phyloP scores from a whole-genome alignment of 2,888 invertebrate species.

The Drosophila bunnanda region DNA sequence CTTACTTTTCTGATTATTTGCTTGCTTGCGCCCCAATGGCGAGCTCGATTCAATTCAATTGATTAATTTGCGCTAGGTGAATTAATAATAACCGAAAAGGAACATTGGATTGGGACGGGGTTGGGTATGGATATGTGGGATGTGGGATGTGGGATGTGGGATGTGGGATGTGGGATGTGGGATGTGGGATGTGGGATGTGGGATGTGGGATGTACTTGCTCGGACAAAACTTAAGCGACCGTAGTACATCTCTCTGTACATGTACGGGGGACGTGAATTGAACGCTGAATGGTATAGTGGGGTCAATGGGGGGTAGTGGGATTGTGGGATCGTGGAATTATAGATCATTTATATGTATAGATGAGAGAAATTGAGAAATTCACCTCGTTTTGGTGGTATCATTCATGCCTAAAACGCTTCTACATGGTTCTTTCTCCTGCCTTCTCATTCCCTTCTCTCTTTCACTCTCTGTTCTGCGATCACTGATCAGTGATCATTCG shows the following conservation, averaged over 20 bases:
- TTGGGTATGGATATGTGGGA: not conserved
- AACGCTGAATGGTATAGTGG: constrained; percentile 7
- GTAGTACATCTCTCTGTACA: not conserved
- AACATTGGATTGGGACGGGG: not conserved
- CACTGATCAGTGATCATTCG: constrained; percentile 19
- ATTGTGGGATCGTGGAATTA: constrained; percentile 14
- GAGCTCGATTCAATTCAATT: constrained; percentile 32
- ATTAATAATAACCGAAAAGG: constrained; percentile 6
- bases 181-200: not conserved
- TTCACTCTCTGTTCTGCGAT: constrained; percentile 8
- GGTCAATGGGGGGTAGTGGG: constrained; percentile 1
- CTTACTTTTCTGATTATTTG: constrained; percentile 15
- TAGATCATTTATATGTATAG: constrained; percentile 29
- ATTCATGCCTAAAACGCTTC: constrained; percentile 58
- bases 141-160: not conserved
- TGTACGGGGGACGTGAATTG: not conserved
- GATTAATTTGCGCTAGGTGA: constrained; percentile 33
- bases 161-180: constrained; percentile 5
- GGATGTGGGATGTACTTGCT: constrained; percentile 23
- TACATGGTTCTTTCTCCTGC: constrained; percentile 51
- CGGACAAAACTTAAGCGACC: constrained; percentile 8
- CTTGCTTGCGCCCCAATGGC: constrained; percentile 5
- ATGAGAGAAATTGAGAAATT: constrained; percentile 68
- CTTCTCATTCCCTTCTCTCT: constrained; percentile 13
- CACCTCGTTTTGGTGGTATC: constrained; percentile 59